Base-by-base conservation (phyloP, 2,797 vertebrate genomes). In the Danio tinwini region DNA sequence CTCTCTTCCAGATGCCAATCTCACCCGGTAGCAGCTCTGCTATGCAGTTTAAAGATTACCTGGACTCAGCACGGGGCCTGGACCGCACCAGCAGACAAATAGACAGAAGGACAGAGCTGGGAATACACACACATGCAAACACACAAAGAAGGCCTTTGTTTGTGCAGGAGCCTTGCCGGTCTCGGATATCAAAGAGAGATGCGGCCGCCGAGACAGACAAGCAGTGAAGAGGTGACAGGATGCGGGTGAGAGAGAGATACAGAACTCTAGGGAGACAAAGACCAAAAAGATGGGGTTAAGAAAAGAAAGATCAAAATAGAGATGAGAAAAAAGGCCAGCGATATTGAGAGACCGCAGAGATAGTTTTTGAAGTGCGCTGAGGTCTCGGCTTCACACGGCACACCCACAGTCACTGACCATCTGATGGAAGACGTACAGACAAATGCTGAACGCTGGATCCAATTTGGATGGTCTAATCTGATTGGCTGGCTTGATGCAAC, bases 171-270 rank as follows among this genome's bases (percentile, higher is more conserved):
- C 72, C 74, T 84, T 78, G 37, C 72, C 19, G 81, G 49, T 81
- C 84, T 87, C 86, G 53, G 82, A 84, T 87, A 85, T 87, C 86
- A 87, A 87, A 85, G 86, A 65, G 80, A 82, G 72, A 70, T 67
- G 65, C 19, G 65, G 82, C 61, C 44, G 76, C 58, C 40, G 82
- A 85, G 81, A 83, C 77, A 81, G 76, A 80, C 76, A 71, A 67
- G 76, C 64, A 76, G 81, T 55, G 19, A 76, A 77, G 80, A 82
- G 81, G 80, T 78, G 80, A 82, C 79, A 81, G 84, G 81, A 83
- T 80, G 69, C 69, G 74, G 67, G 75, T 71, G 50, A 70, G 80
- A 74, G 70, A 62, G 40, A 62, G 50, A 68, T 78, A 65, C 69
- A 73, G 77, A 80, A 80, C 77, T 73, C 77, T 42, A 58, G 73